phyloP scores from a whole-genome alignment of 2,888 invertebrate genomes.

The Liodrosophila aerea region DNA sequence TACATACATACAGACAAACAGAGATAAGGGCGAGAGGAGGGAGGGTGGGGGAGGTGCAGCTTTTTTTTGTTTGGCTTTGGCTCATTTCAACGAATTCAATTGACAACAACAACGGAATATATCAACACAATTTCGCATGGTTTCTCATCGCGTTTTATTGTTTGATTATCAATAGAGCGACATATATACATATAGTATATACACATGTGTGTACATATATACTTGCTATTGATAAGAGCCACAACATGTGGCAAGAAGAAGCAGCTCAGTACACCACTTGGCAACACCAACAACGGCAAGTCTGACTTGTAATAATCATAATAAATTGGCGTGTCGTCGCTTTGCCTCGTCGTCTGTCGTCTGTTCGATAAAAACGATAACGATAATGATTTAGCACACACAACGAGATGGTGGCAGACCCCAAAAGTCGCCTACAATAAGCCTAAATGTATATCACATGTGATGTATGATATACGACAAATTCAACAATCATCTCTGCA shows the following conservation, averaged over 20 bases:
- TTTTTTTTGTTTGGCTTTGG: conserved; percentile 13
- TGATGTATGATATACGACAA: too few species aligned
- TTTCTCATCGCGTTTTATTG: conserved; percentile 61
- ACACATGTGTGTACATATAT: neutral
- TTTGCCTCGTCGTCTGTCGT: neutral
- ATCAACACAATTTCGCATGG: conserved; percentile 45
- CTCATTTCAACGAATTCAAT: conserved; percentile 40
- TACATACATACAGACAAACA: too few species aligned
- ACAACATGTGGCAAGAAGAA: neutral
- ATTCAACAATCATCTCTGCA: too few species aligned
- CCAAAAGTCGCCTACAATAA: too few species aligned
- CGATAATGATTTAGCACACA: conserved; percentile 24
- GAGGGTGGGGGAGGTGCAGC: neutral
- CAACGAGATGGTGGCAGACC: too few species aligned
- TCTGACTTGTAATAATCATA: conserved; percentile 12
- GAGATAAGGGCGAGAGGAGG: too few species aligned
- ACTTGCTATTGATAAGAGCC: conserved; percentile 20
- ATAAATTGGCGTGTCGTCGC: conserved; percentile 18
- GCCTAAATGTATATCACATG: too few species aligned
- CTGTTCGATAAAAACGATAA: conserved; percentile 41
- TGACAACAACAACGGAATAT: conserved; percentile 18
- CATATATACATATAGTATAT: neutral
- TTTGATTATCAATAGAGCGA: conserved; percentile 65
- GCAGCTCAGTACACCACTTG: neutral
- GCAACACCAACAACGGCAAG: conserved; percentile 1